A percentile compares a stretch with the other conserved stretches of the same genome.
Evolutionary conservation across 2,888 invertebrate genomes (phyloP).

Genomic region (Perizoma flavofasciatum): DNA sequence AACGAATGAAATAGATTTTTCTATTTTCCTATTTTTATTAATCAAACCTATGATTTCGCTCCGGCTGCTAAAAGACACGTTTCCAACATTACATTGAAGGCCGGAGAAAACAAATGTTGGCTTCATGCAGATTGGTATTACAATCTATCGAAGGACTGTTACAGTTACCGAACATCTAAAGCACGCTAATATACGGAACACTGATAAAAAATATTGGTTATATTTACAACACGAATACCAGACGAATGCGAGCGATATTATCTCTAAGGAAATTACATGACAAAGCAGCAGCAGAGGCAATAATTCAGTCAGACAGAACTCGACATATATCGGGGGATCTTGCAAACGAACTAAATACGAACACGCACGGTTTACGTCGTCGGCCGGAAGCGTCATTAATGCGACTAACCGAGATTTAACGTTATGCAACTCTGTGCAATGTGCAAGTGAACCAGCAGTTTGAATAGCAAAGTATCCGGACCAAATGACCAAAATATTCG

Average conservation of each 20-base stretch:
- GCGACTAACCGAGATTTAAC: constrained; percentile 24
- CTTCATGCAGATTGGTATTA: background rate
- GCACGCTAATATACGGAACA: constrained; percentile 7
- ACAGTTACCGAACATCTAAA: too few species aligned
- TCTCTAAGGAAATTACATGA: constrained; percentile 29
- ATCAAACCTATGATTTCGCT: too few species aligned
- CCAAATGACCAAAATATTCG: too few species aligned
- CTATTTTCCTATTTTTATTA: too few species aligned
- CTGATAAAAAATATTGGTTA: constrained; percentile 9
- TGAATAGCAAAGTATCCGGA: constrained; percentile 2
- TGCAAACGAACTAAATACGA: constrained; percentile 35
- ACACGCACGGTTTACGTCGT: constrained; percentile 33
- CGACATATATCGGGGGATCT: constrained; percentile 30
- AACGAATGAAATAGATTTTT: too few species aligned
- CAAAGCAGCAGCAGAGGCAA: constrained; percentile 28
- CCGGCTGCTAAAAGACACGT: too few species aligned
- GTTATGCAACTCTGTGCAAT: constrained; percentile 12
- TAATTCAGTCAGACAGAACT: constrained; percentile 28
- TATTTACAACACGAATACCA: constrained; percentile 21
- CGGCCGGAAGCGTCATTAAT: constrained; percentile 30
- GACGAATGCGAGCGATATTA: constrained; percentile 28
- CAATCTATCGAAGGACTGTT: constrained; percentile 1
- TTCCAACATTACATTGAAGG: too few species aligned
- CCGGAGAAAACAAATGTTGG: too few species aligned
- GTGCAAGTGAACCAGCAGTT: constrained; percentile 21